These are phyloP conservation scores for Nysson spinosus DNA, from an alignment of 2,888 invertebrate genomes.

Conservation along the genomic window DNA sequence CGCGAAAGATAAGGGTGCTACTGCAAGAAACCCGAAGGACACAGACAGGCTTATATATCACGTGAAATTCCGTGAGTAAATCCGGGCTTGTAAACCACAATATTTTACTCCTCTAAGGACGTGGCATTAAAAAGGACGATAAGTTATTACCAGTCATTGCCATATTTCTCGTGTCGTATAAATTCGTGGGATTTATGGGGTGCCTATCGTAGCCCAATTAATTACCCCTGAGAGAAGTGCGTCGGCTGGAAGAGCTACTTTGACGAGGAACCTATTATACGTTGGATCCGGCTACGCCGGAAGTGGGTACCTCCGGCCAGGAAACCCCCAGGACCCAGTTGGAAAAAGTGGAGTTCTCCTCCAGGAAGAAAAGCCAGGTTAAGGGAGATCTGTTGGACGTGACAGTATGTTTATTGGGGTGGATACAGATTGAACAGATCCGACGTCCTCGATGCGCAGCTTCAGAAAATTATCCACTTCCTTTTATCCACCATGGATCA, in stretches of 20 bases:
- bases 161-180: constrained; percentile 30
- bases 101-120: too few relatives aligned
- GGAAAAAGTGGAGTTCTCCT: constrained; percentile 43
- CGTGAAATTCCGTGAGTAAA: too few relatives aligned
- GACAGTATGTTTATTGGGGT: constrained; percentile 56
- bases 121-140: constrained; percentile 39
- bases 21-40: too few relatives aligned
- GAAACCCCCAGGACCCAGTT: too few relatives aligned
- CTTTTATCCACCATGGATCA: constrained; percentile 37
- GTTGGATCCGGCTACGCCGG: too few relatives aligned
- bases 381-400: constrained; percentile 46
- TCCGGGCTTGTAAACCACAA: too few relatives aligned
- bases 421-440: constrained; percentile 55
- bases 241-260: too few relatives aligned
- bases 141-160: constrained; percentile 26
- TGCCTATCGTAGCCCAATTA: constrained; percentile 23
- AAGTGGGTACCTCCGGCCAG: constrained; percentile 23
- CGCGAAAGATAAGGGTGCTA: too few relatives aligned
- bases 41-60: too few relatives aligned
- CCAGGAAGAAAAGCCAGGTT: constrained; percentile 22
- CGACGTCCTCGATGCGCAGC: constrained; percentile 40
- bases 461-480: constrained; percentile 60
- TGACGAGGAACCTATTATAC: too few relatives aligned
- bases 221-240: constrained; percentile 11
- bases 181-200: constrained; percentile 21